Evolutionary conservation across 1,140 invertebrate genomes (phyloP).

Genomic region (Nilaparvata lugens): DNA sequence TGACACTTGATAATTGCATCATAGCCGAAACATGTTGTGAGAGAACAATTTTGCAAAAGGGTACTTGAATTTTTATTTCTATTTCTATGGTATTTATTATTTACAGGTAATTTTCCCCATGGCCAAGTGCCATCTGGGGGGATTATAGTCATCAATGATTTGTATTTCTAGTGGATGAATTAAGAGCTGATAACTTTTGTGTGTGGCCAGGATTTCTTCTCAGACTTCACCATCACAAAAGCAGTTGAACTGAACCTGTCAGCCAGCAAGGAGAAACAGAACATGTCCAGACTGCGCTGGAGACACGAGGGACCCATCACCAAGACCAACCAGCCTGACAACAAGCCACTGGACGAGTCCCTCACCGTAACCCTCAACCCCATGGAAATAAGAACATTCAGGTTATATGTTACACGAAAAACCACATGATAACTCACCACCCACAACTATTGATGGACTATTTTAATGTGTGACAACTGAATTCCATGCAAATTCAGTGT

Average conservation of each 20-base stretch:
- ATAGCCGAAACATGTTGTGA: too few species aligned
- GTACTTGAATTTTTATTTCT: too few species aligned
- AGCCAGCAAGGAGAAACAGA: conserved; percentile 16
- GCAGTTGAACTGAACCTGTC: conserved; percentile 19
- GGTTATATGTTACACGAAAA: conserved; percentile 12
- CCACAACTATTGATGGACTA: too few species aligned
- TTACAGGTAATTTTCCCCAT: too few species aligned
- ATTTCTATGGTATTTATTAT: too few species aligned
- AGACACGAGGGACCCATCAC: conserved; percentile 13
- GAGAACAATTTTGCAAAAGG: too few species aligned
- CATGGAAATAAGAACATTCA: conserved; percentile 24
- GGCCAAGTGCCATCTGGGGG: not conserved
- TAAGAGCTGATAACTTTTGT: not conserved
- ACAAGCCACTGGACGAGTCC: conserved; percentile 1
- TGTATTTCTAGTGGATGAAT: not conserved
- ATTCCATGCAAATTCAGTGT: too few species aligned
- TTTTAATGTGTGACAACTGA: too few species aligned
- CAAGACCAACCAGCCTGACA: not conserved
- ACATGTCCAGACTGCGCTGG: conserved; percentile 17
- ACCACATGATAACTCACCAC: not conserved
- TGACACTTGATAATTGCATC: too few species aligned
- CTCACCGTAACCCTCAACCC: conserved; percentile 10
- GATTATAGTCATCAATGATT: not conserved
- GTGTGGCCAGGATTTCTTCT: conserved; percentile 16
- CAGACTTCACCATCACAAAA: conserved; percentile 13